These are phyloP conservation scores for Pemphigus obesinymphae DNA, from an alignment of 1,140 invertebrate species.

Conservation along the genomic window DNA sequence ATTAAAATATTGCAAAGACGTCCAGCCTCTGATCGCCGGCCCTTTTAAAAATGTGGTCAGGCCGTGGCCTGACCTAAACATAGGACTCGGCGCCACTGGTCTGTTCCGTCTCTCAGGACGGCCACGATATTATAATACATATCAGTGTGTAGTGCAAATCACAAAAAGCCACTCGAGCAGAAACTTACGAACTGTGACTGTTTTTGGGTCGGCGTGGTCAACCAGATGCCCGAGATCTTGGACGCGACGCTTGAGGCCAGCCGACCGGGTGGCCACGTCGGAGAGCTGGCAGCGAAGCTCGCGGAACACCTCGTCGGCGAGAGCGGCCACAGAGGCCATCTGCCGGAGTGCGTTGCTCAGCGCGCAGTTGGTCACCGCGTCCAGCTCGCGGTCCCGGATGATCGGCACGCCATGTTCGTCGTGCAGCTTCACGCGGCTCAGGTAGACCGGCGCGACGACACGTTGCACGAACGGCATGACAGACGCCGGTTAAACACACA, in stretches of 20 bases:
- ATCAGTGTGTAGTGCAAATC: too few species aligned
- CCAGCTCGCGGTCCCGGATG: conserved; percentile 63
- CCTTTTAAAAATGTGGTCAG: too few species aligned
- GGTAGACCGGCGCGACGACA: conserved; percentile 62
- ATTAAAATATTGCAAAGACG: too few species aligned
- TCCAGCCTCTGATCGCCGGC: too few species aligned
- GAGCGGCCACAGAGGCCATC: conserved; percentile 68
- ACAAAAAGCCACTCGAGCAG: too few species aligned
- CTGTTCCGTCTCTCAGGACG: too few species aligned
- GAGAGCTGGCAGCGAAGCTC: conserved; percentile 66
- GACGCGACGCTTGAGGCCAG: conserved; percentile 60
- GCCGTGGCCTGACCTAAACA: too few species aligned
- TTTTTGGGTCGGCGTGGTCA: conserved; percentile 65
- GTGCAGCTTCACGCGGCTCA: conserved; percentile 59
- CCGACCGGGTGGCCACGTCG: conserved; percentile 62
- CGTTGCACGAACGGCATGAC: conserved; percentile 69
- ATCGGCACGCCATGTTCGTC: conserved; percentile 57
- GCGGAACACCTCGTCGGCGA: conserved; percentile 72
- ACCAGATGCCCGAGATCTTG: conserved; percentile 59
- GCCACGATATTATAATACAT: too few species aligned
- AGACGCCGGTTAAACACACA: not conserved
- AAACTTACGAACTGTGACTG: conserved; percentile 78
- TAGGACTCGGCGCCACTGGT: too few species aligned
- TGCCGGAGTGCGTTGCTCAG: conserved; percentile 70
- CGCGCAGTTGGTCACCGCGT: conserved; percentile 71